Evolutionary conservation across 2,888 invertebrate genomes (phyloP).

Genomic region (Pyrochroa serraticornis): DNA sequence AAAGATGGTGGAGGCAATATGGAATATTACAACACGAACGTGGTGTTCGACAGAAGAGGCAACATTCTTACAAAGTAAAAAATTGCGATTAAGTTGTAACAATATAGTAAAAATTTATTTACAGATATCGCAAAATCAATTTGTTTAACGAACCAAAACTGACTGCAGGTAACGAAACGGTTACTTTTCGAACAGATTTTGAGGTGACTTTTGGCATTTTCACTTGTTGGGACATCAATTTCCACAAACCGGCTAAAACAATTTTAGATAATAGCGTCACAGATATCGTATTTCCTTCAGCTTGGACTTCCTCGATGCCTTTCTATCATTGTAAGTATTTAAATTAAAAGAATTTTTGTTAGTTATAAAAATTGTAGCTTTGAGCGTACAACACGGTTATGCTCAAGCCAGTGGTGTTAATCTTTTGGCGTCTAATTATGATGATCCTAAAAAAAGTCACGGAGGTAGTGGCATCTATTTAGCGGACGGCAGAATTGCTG

Average conservation of each 20-base stretch:
- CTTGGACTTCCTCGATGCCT: conserved; percentile 38
- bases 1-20: conserved; percentile 2
- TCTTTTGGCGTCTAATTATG: conserved; percentile 40
- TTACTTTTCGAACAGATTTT: conserved; percentile 40
- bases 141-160: conserved; percentile 36
- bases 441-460: conserved; percentile 30
- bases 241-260: conserved; percentile 36
- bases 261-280: conserved; percentile 33
- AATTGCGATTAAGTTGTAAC: not conserved
- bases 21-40: conserved; percentile 20
- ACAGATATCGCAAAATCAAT: conserved; percentile 44
- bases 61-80: conserved; percentile 16
- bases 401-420: conserved; percentile 41
- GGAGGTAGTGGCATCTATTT: conserved; percentile 44
- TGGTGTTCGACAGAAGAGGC: conserved; percentile 19
- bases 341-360: no score
- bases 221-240: conserved; percentile 38
- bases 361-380: conserved; percentile 36
- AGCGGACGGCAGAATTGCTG: conserved; percentile 32
- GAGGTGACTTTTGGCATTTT: conserved; percentile 40
- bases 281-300: conserved; percentile 38
- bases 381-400: conserved; percentile 41
- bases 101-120: conserved; percentile 10
- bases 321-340: conserved; percentile 39
- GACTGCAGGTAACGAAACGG: conserved; percentile 33